phyloP scores from a whole-genome alignment of 2,888 invertebrate genomes.

The Cosmia trapezina region DNA sequence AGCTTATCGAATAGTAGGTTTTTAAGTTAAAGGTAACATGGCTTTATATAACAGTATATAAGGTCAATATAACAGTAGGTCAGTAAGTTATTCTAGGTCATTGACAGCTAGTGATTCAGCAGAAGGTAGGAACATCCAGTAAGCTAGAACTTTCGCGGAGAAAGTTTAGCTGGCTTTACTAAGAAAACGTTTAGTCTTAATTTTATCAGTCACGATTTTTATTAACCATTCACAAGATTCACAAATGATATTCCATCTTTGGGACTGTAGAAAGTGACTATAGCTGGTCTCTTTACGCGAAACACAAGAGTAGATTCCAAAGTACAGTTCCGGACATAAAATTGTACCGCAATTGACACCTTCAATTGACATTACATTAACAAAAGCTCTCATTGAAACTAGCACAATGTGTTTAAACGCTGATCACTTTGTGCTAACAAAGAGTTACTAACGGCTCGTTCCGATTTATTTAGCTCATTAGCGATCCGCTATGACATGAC shows the following conservation, averaged over 20 bases:
- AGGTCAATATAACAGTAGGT: conserved; percentile 6
- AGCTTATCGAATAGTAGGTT: background rate
- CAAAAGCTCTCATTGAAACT: conserved; percentile 30
- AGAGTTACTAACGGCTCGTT: conserved; percentile 45
- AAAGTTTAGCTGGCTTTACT: conserved; percentile 49
- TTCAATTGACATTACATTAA: conserved; percentile 21
- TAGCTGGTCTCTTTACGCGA: background rate
- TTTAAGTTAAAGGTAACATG: background rate
- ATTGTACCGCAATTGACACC: conserved; percentile 31
- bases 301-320: background rate
- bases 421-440: conserved; percentile 21
- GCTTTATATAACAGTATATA: background rate
- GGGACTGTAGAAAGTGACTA: background rate
- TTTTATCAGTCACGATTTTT: conserved; percentile 23
- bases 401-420: conserved; percentile 31
- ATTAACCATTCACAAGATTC: background rate
- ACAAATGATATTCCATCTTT: background rate
- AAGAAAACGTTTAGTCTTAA: conserved; percentile 39
- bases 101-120: conserved; percentile 17
- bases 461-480: conserved; percentile 49
- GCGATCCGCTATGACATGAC: conserved; percentile 14
- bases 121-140: conserved; percentile 7
- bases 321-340: conserved; percentile 5
- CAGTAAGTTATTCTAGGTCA: conserved; percentile 28
- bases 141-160: conserved; percentile 65